phyloP scores from a whole-genome alignment of 2,888 invertebrate species.

The Drosophila differens region DNA sequence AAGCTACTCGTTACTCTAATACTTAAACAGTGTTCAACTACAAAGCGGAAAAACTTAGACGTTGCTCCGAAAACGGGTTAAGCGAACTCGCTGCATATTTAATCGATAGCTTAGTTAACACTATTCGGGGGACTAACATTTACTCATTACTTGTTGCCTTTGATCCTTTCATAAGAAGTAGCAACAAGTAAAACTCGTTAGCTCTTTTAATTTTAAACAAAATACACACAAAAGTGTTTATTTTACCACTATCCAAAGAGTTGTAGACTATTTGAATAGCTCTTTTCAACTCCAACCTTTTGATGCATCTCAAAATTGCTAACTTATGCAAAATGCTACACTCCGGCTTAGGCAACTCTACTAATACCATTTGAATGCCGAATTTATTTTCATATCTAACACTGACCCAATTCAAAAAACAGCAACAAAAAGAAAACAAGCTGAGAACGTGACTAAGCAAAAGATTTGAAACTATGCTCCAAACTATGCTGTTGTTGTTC shows the following conservation, averaged over 20 bases:
- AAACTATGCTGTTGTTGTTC: neutral
- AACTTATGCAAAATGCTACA: constrained; percentile 22
- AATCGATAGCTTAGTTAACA: neutral
- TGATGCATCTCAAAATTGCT: constrained; percentile 18
- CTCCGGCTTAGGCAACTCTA: neutral
- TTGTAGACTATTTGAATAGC: neutral
- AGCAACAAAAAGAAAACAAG: constrained; percentile 21
- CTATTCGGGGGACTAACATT: neutral
- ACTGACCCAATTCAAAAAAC: constrained; percentile 57
- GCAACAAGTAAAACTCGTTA: constrained; percentile 1
- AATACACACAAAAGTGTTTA: neutral
- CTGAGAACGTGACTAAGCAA: constrained; percentile 64
- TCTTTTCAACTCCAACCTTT: neutral
- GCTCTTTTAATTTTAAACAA: neutral
- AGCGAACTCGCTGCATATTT: neutral
- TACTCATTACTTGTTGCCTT: neutral
- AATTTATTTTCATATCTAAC: constrained; percentile 56
- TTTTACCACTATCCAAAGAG: neutral
- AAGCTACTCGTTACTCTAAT: neutral
- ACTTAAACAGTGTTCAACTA: neutral
- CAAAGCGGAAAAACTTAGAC: neutral
- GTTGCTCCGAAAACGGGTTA: neutral
- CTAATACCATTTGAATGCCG: constrained; percentile 40
- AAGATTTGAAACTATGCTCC: constrained; percentile 40
- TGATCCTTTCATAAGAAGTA: neutral